These are phyloP conservation scores for Sitta europaea DNA, from an alignment of 2,113 vertebrate species.

Conservation along the genomic window DNA sequence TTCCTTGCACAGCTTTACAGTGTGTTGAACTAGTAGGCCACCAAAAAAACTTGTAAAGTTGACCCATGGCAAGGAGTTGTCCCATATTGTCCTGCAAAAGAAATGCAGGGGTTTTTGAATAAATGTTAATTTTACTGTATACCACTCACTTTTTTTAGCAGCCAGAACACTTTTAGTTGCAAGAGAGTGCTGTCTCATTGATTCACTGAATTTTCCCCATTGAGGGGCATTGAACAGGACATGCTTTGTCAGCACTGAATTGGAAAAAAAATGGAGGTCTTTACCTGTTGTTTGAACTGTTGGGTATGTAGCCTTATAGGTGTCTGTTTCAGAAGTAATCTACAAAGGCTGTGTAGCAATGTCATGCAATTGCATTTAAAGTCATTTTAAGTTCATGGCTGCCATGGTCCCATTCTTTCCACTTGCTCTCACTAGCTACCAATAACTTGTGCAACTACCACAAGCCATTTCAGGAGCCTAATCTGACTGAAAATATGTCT, in stretches of 20 bases:
- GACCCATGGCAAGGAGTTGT: neutral
- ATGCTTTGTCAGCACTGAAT: neutral
- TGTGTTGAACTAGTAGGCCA: neutral
- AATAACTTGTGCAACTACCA: neutral
- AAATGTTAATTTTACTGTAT: neutral
- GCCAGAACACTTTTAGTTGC: neutral
- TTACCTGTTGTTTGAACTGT: neutral
- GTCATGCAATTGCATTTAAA: neutral
- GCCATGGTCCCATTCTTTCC: neutral
- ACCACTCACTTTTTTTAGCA: neutral
- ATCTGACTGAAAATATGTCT: neutral
- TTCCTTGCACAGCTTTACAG: neutral
- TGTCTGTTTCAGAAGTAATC: neutral
- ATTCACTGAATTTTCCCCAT: neutral
- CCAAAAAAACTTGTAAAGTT: neutral
- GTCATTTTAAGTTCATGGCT: neutral
- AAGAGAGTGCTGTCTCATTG: neutral
- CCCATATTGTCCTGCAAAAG: neutral
- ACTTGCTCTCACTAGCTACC: neutral
- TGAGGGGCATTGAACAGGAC: neutral
- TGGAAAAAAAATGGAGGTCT: neutral
- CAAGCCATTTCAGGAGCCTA: neutral
- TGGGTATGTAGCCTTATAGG: neutral
- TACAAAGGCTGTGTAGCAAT: neutral
- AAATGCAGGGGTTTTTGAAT: neutral